These are phyloP conservation scores for Babyrousa celebensis DNA, from an alignment of 2,797 vertebrate genomes.

Conservation along the genomic window DNA sequence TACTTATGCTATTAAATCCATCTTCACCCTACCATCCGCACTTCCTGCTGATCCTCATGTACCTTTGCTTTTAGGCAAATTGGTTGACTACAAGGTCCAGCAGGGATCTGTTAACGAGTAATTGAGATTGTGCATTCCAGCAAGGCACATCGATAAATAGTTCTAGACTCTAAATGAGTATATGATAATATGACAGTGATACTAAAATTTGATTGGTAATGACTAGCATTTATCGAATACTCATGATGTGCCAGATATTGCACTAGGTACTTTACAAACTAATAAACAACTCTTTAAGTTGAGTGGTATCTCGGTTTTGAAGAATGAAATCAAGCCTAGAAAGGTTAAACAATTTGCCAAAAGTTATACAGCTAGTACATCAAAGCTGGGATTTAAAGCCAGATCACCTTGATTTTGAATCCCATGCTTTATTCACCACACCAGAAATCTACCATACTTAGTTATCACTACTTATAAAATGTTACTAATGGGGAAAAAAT, in stretches of 20 bases:
- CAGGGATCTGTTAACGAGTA: not conserved
- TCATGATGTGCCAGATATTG: not conserved
- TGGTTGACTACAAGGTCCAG: not conserved
- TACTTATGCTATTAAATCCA: conserved; percentile 25
- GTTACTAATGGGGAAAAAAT: conserved; percentile 31
- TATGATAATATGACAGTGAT: conserved; percentile 10
- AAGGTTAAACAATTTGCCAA: not conserved
- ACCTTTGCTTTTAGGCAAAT: not conserved
- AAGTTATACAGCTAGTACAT: not conserved
- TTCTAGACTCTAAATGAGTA: not conserved
- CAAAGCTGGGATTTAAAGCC: not conserved
- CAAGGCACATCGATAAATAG: not conserved
- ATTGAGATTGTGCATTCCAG: not conserved
- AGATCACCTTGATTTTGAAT: not conserved
- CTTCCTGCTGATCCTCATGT: not conserved
- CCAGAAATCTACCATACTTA: not conserved
- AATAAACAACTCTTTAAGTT: not conserved
- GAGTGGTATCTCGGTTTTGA: conserved; percentile 17
- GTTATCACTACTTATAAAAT: not conserved
- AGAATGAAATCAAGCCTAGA: conserved; percentile 28
- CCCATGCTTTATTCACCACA: not conserved
- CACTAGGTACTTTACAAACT: not conserved
- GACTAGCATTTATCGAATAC: not conserved
- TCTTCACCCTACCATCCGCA: not conserved
- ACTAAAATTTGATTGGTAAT: conserved; percentile 10